These are phyloP conservation scores for Mormyrus iriodes DNA, from an alignment of 2,113 vertebrate genomes.

Conservation along the genomic window DNA sequence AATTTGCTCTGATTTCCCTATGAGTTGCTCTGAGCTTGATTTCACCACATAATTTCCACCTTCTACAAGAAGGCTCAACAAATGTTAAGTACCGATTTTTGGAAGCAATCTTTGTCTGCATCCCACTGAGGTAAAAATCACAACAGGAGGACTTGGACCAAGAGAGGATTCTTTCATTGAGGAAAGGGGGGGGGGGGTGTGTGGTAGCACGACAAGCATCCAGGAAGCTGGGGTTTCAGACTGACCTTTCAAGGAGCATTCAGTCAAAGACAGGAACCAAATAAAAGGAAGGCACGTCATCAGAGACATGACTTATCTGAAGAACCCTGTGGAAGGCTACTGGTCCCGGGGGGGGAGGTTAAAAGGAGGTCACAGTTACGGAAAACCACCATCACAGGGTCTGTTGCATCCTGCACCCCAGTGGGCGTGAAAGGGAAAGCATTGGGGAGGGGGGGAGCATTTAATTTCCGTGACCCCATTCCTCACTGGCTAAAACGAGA, in stretches of 20 bases:
- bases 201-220: not conserved
- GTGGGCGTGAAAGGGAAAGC: slow-evolving; percentile 13
- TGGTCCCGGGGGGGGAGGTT: not conserved
- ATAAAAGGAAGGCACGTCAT: not conserved
- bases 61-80: not conserved
- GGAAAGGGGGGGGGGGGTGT: not conserved
- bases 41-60: not conserved
- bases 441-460: not conserved
- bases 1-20: not conserved
- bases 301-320: not conserved
- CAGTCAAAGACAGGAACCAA: not conserved
- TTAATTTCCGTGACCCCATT: slow-evolving; percentile 28
- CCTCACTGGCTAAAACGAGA: slow-evolving; percentile 22
- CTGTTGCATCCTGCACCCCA: not conserved
- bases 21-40: not conserved
- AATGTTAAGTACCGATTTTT: not conserved
- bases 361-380: slow-evolving; percentile 1
- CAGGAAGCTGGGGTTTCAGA: not conserved
- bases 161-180: not conserved
- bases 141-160: not conserved
- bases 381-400: slow-evolving; percentile 13
- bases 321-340: not conserved
- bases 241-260: not conserved
- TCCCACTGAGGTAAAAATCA: not conserved
- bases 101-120: not conserved